These are phyloP conservation scores for Nebria brevicollis DNA, from an alignment of 2,888 invertebrate genomes.

Conservation along the genomic window DNA sequence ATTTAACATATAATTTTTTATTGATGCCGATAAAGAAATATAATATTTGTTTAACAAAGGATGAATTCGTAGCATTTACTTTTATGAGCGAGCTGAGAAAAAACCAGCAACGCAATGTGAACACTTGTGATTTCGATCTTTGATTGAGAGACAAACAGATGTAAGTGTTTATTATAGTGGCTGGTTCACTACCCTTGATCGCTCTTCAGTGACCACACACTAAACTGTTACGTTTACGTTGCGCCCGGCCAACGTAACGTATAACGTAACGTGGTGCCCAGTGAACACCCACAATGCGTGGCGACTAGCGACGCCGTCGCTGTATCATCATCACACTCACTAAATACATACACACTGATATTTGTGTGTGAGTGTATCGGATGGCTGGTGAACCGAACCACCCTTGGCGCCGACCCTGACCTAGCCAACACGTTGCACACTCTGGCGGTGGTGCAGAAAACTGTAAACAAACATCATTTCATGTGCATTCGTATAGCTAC, in stretches of 20 bases:
- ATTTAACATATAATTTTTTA: too few relatives aligned
- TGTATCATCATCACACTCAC: neutral
- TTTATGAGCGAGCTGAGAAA: too few relatives aligned
- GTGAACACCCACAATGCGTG: conserved; percentile 38
- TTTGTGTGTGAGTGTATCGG: conserved; percentile 49
- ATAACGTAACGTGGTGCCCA: conserved; percentile 17
- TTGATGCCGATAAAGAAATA: too few relatives aligned
- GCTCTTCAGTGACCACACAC: conserved; percentile 62
- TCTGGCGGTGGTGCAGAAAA: conserved; percentile 31
- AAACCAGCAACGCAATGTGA: too few relatives aligned
- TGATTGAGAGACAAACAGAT: conserved; percentile 1
- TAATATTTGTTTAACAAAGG: too few relatives aligned
- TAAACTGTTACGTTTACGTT: conserved; percentile 19
- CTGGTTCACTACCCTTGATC: conserved; percentile 56
- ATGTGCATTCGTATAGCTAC: neutral
- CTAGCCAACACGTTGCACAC: conserved; percentile 54
- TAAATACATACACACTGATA: neutral
- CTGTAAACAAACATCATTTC: conserved; percentile 17
- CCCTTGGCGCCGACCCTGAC: conserved; percentile 60
- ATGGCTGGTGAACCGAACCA: conserved; percentile 64
- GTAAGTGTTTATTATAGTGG: conserved; percentile 4
- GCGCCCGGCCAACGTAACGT: neutral
- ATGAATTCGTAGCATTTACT: too few relatives aligned
- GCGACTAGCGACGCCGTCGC: conserved; percentile 18
- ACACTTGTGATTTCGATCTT: neutral